Evolutionary conservation across 2,797 vertebrate genomes (phyloP).

Genomic region (Sarcophilus harrisii): DNA sequence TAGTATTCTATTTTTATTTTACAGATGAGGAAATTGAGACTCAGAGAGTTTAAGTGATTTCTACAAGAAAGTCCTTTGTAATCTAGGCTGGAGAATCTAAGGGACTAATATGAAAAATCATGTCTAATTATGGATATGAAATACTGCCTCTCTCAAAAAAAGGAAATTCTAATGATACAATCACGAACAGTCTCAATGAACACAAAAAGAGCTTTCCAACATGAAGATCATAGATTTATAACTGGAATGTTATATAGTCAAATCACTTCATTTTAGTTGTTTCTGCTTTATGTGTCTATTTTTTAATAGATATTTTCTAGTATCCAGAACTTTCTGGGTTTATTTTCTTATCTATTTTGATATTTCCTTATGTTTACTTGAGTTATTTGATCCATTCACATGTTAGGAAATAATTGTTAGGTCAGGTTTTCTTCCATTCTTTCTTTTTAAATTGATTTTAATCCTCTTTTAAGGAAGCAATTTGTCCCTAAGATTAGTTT

Average conservation of each 20-base stretch:
- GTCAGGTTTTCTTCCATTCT: not conserved
- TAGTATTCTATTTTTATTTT: not conserved
- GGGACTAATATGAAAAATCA: not conserved
- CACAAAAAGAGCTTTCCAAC: not conserved
- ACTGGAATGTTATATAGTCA: not conserved
- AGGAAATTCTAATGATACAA: not conserved
- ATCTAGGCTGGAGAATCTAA: not conserved
- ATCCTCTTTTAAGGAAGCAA: not conserved
- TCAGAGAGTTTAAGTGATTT: not conserved
- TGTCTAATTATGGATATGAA: not conserved
- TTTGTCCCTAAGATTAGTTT: not conserved
- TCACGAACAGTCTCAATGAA: not conserved
- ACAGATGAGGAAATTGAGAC: not conserved
- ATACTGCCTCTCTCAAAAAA: not conserved
- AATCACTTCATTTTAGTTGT: not conserved
- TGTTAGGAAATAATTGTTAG: not conserved
- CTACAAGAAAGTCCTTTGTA: not conserved
- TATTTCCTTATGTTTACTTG: not conserved
- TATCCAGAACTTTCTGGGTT: not conserved
- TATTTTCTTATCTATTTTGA: not conserved
- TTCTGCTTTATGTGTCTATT: not conserved
- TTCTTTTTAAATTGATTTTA: not conserved
- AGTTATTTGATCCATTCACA: not conserved
- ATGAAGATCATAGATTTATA: not conserved
- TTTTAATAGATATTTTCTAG: not conserved